Evolutionary conservation across 2,113 vertebrate genomes (phyloP).

Genomic region (Hydropotes inermis): DNA sequence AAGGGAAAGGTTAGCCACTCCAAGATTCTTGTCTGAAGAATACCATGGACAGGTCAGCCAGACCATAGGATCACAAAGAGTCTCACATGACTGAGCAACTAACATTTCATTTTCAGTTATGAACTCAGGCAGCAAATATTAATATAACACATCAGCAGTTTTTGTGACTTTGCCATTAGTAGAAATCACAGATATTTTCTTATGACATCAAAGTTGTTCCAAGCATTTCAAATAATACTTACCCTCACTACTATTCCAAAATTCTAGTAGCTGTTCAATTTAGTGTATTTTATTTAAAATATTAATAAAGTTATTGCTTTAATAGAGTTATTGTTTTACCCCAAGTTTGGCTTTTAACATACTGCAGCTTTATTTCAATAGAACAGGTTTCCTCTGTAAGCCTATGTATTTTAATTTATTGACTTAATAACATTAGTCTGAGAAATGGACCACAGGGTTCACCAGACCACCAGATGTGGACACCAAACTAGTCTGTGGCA

Average conservation of each 20-base stretch:
- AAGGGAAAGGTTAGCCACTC: not conserved
- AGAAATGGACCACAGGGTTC: not conserved
- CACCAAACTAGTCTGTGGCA: not conserved
- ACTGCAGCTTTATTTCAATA: not conserved
- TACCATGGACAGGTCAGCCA: not conserved
- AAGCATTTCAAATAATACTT: not conserved
- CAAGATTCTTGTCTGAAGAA: not conserved
- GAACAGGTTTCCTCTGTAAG: not conserved
- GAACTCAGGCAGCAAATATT: not conserved
- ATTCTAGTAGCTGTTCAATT: not conserved
- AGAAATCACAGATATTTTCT: not conserved
- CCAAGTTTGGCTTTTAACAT: not conserved
- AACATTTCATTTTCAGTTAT: not conserved
- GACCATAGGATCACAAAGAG: not conserved
- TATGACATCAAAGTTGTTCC: not conserved
- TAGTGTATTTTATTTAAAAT: not conserved
- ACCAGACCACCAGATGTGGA: not conserved
- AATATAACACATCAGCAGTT: rapidly evolving
- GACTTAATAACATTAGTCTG: not conserved
- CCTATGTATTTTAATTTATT: not conserved
- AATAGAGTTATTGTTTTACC: not conserved
- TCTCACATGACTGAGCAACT: not conserved
- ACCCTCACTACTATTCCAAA: not conserved
- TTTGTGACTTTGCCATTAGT: not conserved
- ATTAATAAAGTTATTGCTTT: not conserved